Evolutionary conservation across 2,113 vertebrate genomes (phyloP).

Genomic region (human (Homo sapiens)): GRCh38 chr16:29140501-29141000

Average conservation of each 20-base stretch:
- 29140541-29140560: slow-evolving; percentile 66
- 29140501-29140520: slow-evolving; percentile 80
- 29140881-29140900: accelerated
- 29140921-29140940: background rate
- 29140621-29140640: background rate
- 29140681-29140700: background rate
- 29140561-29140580: slow-evolving; percentile 23
- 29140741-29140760: background rate
- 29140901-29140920: background rate
- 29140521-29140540: slow-evolving; percentile 48
- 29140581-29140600: background rate
- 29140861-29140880: accelerated
- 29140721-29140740: background rate
- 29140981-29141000: no score
- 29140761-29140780: accelerated
- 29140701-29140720: background rate
- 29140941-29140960: background rate
- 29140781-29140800: background rate
- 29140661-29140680: background rate
- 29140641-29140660: background rate
- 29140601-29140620: background rate
- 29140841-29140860: background rate
- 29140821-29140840: background rate
- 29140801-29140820: background rate
- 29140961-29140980: no score